Evolutionary conservation across 1,140 invertebrate species (phyloP).

Genomic region (Coptotermes formosanus): DNA sequence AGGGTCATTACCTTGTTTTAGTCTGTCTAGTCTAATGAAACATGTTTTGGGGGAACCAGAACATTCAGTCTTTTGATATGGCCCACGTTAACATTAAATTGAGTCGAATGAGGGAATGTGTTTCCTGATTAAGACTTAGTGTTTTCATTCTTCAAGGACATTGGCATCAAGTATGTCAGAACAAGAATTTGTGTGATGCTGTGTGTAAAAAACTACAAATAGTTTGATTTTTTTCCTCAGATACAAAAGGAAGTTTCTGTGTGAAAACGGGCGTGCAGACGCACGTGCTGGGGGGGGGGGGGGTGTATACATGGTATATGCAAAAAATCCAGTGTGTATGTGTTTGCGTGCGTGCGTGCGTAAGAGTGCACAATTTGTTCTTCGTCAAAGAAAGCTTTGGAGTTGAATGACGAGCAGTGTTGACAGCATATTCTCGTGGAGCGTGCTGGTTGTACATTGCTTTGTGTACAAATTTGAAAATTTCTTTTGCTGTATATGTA

Average conservation of each 20-base stretch:
- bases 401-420: not conserved
- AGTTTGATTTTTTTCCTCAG: not conserved
- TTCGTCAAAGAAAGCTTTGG: not conserved
- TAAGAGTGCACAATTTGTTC: not conserved
- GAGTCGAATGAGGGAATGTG: not conserved
- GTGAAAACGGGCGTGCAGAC: not conserved
- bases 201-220: not conserved
- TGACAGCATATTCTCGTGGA: not conserved
- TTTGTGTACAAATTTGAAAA: not conserved
- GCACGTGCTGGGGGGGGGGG: no score
- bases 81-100: not conserved
- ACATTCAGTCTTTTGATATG: not conserved
- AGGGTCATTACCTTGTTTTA: not conserved
- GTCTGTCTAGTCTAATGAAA: not conserved
- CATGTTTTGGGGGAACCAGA: not conserved
- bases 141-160: not conserved
- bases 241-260: not conserved
- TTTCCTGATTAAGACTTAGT: not conserved
- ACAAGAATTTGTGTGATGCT: not conserved
- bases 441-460: not conserved
- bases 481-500: not conserved
- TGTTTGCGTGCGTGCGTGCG: not conserved
- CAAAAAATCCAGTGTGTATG: not conserved
- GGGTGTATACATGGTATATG: not conserved
- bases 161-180: not conserved